Evolutionary conservation across 2,888 invertebrate species (phyloP).

Genomic region (Eristalinus sepulchralis): DNA sequence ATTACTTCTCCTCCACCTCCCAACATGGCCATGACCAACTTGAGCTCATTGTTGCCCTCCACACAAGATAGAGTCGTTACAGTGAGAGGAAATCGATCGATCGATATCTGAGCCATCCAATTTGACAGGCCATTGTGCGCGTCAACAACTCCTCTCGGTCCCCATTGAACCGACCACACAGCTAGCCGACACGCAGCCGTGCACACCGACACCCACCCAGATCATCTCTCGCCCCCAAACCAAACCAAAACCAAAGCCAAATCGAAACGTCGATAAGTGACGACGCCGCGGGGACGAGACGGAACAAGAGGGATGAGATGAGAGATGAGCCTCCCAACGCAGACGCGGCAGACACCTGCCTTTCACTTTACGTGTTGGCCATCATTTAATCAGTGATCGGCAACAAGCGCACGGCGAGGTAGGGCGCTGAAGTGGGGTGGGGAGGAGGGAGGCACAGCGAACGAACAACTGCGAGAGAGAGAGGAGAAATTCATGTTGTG

Average conservation of each 20-base stretch:
- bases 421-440: too few relatives aligned
- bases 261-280: neutral
- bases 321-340: constrained; percentile 5
- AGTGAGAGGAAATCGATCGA: neutral
- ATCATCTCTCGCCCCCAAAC: neutral
- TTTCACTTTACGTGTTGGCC: constrained; percentile 62
- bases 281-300: too few relatives aligned
- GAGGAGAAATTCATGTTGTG: constrained; percentile 46
- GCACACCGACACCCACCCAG: neutral
- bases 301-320: too few relatives aligned
- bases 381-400: constrained; percentile 60
- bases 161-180: neutral
- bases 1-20: neutral
- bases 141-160: neutral
- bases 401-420: neutral
- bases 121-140: neutral
- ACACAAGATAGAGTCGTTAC: neutral
- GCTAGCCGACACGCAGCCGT: neutral
- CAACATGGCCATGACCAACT: neutral
- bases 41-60: neutral
- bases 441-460: neutral
- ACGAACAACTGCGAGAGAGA: neutral
- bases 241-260: neutral
- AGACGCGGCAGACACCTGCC: constrained; percentile 27
- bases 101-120: neutral